phyloP scores from a whole-genome alignment of 1,140 invertebrate species.

The Zaprionus taronus region DNA sequence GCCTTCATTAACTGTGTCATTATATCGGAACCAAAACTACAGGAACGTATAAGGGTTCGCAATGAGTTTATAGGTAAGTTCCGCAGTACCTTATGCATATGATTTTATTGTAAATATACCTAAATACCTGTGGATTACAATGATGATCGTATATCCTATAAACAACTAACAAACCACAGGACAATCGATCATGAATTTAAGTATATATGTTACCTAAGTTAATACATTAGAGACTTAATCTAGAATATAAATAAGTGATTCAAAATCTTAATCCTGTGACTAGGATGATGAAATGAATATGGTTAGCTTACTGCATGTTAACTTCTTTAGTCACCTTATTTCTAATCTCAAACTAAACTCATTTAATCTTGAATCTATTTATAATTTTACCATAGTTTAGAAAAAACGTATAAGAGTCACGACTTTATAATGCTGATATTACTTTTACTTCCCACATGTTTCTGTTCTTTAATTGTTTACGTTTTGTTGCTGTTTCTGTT shows the following conservation, averaged over 20 bases:
- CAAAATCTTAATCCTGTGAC: too few relatives aligned
- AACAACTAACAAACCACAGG: neutral
- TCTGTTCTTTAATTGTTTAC: constrained; percentile 31
- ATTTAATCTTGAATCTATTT: neutral
- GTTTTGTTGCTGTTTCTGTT: constrained; percentile 25
- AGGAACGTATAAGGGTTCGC: constrained; percentile 93
- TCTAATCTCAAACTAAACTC: neutral
- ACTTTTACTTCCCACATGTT: constrained; percentile 1
- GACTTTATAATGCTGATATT: neutral
- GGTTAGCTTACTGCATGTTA: neutral
- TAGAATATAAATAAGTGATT: neutral
- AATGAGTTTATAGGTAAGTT: constrained; percentile 97
- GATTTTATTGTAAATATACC: neutral
- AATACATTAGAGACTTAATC: too few relatives aligned
- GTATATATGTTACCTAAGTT: neutral
- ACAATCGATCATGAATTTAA: neutral
- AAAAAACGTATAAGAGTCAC: neutral
- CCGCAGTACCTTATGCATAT: too few relatives aligned
- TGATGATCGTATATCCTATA: neutral
- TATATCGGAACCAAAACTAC: constrained; percentile 93
- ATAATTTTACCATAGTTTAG: neutral
- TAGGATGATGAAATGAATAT: neutral
- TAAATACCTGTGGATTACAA: too few relatives aligned
- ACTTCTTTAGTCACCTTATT: neutral
- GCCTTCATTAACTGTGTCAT: constrained; percentile 98